Evolutionary conservation across 2,113 vertebrate genomes (phyloP), one percentile per base, ranked within the genome.

Genomic region (Clarias gariepinus): DNA sequence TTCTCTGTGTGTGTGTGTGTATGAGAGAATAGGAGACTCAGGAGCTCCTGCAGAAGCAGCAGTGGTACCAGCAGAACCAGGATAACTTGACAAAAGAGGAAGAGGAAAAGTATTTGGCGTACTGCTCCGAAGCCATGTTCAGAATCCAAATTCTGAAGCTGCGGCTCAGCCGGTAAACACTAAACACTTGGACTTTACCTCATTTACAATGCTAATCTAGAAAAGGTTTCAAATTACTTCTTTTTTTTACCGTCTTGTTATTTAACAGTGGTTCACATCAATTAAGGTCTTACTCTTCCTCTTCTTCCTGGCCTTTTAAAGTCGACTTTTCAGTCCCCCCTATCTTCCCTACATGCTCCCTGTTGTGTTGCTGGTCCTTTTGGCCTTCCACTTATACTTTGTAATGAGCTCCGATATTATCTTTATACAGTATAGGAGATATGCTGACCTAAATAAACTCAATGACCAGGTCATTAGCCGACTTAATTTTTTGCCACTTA

Each of bases 21-120:
- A 23, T 63, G 19, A 63, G 58, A 60, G 12, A 84, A 0, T 88
- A 97, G 97, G 95, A 90, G 7, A 94, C 92, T 0, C 89, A 94
- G 86, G 94, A 96, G 88, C 92, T 97, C 52, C 93, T 95, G 92
- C 92, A 87, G 91, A 92, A 95, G 68, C 92, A 97, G 76, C 92
- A 90, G 25, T 94, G 94, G 94, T 97, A 95, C 91, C 92, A 96
- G 82, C 89, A 92, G 91, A 96, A 95, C 71, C 89, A 94, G 92
- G 86, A 87, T 11, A 87, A 85, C 73, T 87, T 96, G 92, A 93
- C 86, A 0, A 1, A 87, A 0, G 88, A 94, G 80, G 92, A 97
- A 0, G 90, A 95, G 85, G 90, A 92, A 0, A 80, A 90, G 1
- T 96, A 97, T 86, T 88, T 94, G 0, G 0, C 88, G 3, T 93